Base-by-base conservation (phyloP, 2,797 vertebrate species). In the Schizopygopsis malacanthus region DNA sequence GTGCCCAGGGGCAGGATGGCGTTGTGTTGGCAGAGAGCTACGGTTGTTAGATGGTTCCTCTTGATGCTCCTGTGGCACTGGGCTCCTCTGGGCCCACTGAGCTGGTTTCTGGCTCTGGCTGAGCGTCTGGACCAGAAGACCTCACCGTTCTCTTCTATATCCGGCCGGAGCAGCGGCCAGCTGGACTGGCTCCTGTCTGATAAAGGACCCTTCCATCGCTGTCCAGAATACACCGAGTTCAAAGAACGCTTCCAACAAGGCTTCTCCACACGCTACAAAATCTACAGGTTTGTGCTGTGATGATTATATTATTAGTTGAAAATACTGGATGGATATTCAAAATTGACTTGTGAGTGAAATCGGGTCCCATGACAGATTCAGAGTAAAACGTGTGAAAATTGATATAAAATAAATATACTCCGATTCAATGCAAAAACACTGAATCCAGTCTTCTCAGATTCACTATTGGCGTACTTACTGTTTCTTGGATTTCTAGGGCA, bases 241-340 rank as follows among this genome's bases (percentile, higher is more conserved):
- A 95, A 96, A 93, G 98, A 99, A 90, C 95, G 97, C 83, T 97
- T 97, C 94, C 97, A 97, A 87, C 97, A 98, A 91, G 97, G 97
- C 85, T 99, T 98, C 94, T 97, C 97, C 93, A 99, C 98, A 92
- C 97, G 98, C 93, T 99, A 99, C 94, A 97, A 98, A 95, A 99
- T 99, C 92, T 99, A 99, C 96, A 98, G 98, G 98, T 99, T 90
- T 96, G 96, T 25, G 73, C 63, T 70, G 50, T 18, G 80, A 37
- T 43, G 25, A 56, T 45, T 65, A 8, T 43, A 72, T 63, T 20
- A 82, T n/a, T 75, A 11, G 3, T 8, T 33, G n/a, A 54, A 45
- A 50, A 61, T 67, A 18, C 6, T 9, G 20, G 39, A 50, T 20
- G n/a, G 45, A 41, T 33, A 47, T 81, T 41, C 4, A 79, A 45